Evolutionary conservation across 1,140 invertebrate genomes (phyloP).

Genomic region (Aleiodes sp.): DNA sequence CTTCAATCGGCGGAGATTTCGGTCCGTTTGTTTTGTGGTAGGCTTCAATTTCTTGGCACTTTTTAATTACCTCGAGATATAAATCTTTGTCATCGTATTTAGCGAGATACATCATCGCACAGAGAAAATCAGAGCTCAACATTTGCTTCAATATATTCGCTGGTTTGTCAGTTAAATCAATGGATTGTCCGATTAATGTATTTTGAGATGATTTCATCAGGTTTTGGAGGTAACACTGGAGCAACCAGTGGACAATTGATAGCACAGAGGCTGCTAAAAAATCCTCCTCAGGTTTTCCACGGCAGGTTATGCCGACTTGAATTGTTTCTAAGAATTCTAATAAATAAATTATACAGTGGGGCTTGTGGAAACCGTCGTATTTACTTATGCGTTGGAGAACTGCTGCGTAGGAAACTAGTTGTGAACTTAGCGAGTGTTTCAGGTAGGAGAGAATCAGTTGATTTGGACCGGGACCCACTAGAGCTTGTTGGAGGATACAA

Average conservation of each 20-base stretch:
- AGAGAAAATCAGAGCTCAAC: constrained; percentile 77
- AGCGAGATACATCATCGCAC: constrained; percentile 85
- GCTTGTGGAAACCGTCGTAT: constrained; percentile 88
- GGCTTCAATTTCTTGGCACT: constrained; percentile 77
- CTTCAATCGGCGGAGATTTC: constrained; percentile 69
- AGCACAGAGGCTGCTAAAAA: constrained; percentile 78
- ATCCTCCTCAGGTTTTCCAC: constrained; percentile 85
- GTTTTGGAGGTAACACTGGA: constrained; percentile 79
- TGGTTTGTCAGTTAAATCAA: constrained; percentile 76
- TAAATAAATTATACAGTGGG: constrained; percentile 86
- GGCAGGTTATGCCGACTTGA: constrained; percentile 74
- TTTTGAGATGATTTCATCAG: constrained; percentile 66
- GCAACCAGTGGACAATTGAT: constrained; percentile 81
- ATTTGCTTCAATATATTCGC: constrained; percentile 76
- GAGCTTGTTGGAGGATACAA: constrained; percentile 90
- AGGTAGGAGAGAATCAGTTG: constrained; percentile 90
- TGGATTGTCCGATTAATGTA: constrained; percentile 64
- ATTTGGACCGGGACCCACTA: constrained; percentile 92
- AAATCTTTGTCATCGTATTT: constrained; percentile 77
- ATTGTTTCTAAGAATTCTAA: constrained; percentile 87
- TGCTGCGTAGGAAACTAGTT: constrained; percentile 88
- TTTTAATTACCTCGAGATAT: constrained; percentile 75
- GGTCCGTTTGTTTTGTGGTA: constrained; percentile 70
- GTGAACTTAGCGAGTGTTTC: constrained; percentile 89
- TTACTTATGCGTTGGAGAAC: constrained; percentile 88